These are phyloP conservation scores for Hipposideros armiger DNA, from an alignment of 2,113 vertebrate species.

Conservation along the genomic window DNA sequence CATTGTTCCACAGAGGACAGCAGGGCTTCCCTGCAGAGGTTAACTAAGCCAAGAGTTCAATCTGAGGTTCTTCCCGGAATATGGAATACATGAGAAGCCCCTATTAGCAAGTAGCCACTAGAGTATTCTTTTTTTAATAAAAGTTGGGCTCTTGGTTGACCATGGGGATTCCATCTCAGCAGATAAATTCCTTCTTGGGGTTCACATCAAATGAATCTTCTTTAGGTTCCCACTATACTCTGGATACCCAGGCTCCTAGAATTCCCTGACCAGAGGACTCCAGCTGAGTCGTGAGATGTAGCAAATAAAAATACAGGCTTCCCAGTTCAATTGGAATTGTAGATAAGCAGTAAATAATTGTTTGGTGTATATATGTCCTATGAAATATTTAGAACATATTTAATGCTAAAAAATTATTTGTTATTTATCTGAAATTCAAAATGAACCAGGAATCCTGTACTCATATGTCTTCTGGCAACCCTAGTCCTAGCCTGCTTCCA, in stretches of 20 bases:
- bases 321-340: not conserved
- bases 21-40: not conserved
- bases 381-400: not conserved
- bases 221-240: too few species aligned
- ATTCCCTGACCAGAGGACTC: not conserved
- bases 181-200: not conserved
- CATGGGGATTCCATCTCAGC: not conserved
- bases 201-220: not conserved
- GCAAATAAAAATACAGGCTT: not conserved
- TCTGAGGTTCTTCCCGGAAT: not conserved
- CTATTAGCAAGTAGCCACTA: not conserved
- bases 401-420: not conserved
- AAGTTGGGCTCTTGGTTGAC: not conserved
- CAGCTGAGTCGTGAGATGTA: not conserved
- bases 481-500: not conserved
- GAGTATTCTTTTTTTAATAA: not conserved
- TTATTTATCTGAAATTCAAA: constrained; percentile 33
- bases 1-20: not conserved
- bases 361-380: not conserved
- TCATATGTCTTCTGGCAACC: not conserved
- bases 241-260: not conserved
- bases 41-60: not conserved
- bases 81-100: not conserved
- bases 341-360: not conserved
- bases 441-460: not conserved